phyloP scores from a whole-genome alignment of 2,113 vertebrate genomes.

The Clarias macrocephalus region DNA sequence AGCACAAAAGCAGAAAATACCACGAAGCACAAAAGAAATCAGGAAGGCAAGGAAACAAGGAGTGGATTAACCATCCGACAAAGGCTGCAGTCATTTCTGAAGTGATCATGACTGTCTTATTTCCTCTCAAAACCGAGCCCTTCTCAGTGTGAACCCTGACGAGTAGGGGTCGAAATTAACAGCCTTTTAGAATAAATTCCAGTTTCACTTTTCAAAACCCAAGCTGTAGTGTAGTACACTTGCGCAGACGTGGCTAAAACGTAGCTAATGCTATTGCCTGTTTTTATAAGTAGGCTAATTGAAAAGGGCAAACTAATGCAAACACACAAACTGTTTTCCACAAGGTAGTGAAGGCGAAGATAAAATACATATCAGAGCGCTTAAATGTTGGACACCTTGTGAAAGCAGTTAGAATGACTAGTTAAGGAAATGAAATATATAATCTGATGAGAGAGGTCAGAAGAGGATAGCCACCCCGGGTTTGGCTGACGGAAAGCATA shows the following conservation, averaged over 20 bases:
- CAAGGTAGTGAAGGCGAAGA: neutral
- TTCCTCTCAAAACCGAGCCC: neutral
- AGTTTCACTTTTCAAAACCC: neutral
- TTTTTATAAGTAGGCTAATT: neutral
- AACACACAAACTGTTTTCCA: neutral
- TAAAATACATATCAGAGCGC: neutral
- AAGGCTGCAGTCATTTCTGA: slow-evolving; percentile 5
- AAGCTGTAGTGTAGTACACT: neutral
- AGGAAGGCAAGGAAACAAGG: neutral
- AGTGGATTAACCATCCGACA: neutral
- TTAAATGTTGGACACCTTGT: neutral
- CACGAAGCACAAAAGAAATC: slow-evolving; percentile 6
- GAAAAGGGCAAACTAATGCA: neutral
- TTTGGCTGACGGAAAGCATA: neutral
- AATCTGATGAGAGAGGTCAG: neutral
- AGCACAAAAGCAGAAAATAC: slow-evolving; percentile 9
- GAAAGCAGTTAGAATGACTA: neutral
- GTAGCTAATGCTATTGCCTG: neutral
- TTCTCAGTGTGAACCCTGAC: neutral
- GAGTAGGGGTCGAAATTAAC: neutral
- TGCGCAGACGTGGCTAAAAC: neutral
- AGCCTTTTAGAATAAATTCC: neutral
- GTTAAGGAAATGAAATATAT: neutral
- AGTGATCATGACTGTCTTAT: slow-evolving; percentile 1
- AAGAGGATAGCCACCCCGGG: neutral